phyloP scores from a whole-genome alignment of 1,140 invertebrate species.

The Lutraria rhynchaena region DNA sequence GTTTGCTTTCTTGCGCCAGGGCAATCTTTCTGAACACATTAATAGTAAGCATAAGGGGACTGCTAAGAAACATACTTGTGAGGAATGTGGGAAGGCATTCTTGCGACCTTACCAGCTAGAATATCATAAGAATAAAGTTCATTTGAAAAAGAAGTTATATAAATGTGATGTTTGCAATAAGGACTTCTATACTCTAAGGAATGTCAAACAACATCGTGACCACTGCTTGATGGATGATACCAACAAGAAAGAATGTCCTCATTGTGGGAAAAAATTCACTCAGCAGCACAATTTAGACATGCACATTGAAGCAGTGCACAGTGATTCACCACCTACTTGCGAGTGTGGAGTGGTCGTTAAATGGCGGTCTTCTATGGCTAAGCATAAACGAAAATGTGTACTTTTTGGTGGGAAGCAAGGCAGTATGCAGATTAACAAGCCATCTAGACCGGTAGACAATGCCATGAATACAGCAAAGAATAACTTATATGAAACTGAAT shows the following conservation, averaged over 20 bases:
- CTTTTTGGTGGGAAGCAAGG: not conserved
- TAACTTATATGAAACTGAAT: too few relatives aligned
- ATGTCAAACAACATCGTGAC: constrained; percentile 9
- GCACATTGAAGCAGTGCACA: constrained; percentile 44
- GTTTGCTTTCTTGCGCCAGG: not conserved
- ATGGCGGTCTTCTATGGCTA: constrained; percentile 41
- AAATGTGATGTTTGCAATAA: constrained; percentile 28
- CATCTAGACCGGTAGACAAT: too few relatives aligned
- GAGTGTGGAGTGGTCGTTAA: constrained; percentile 35
- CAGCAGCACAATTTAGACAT: constrained; percentile 18
- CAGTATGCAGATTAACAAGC: too few relatives aligned
- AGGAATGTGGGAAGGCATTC: constrained; percentile 25
- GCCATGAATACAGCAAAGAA: too few relatives aligned
- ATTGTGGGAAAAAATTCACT: constrained; percentile 22
- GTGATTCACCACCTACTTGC: constrained; percentile 8
- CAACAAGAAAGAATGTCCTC: constrained; percentile 5
- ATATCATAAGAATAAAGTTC: constrained; percentile 38
- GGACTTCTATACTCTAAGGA: constrained; percentile 3
- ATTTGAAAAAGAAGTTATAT: constrained; percentile 24
- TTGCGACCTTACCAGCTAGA: constrained; percentile 21
- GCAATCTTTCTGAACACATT: constrained; percentile 29
- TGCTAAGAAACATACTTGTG: not conserved
- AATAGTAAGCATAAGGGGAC: constrained; percentile 22
- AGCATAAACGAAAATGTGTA: constrained; percentile 26
- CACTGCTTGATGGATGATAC: constrained; percentile 8